Percentiles rank a stretch among this genome's conserved stretches.
Conservation (phyloP, 2,113 vertebrate species). For the Polypterus senegalus region DNA sequence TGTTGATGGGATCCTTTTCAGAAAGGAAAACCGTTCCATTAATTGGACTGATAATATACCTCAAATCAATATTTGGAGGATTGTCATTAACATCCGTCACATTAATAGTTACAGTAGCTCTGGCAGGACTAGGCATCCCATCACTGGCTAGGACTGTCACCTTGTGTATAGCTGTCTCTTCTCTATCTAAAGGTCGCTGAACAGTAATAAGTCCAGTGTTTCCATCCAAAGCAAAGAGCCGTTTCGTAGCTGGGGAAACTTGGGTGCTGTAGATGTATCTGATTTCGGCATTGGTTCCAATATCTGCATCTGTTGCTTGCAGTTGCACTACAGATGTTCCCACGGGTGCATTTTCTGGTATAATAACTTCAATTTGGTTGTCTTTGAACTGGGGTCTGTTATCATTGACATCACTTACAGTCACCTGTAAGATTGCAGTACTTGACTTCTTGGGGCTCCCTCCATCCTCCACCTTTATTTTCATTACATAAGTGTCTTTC, state of each 20-base stretch:
- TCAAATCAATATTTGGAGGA: conserved; percentile 94
- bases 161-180: conserved; percentile 92
- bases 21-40: conserved; percentile 96
- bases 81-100: conserved; percentile 98
- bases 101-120: conserved; percentile 86
- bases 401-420: conserved; percentile 95
- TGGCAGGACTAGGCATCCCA: conserved; percentile 85
- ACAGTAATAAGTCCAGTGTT: conserved; percentile 91
- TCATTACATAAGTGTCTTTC: conserved; percentile 98
- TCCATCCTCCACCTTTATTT: conserved; percentile 97
- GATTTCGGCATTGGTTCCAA: conserved; percentile 91
- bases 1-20: conserved; percentile 95
- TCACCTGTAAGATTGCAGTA: conserved; percentile 95
- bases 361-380: conserved; percentile 86
- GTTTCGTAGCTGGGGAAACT: conserved; percentile 81
- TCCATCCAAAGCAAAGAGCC: conserved; percentile 90
- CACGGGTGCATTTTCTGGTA: conserved; percentile 83
- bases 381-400: conserved; percentile 94
- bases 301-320: conserved; percentile 89
- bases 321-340: conserved; percentile 93
- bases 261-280: conserved; percentile 91
- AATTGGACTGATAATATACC: conserved; percentile 96
- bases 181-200: conserved; percentile 85
- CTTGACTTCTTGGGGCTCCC: conserved; percentile 94
- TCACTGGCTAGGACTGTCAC: conserved; percentile 93